Conservation (phyloP, 2,113 vertebrate species). For the rat (Rattus norvegicus) region DNA sequence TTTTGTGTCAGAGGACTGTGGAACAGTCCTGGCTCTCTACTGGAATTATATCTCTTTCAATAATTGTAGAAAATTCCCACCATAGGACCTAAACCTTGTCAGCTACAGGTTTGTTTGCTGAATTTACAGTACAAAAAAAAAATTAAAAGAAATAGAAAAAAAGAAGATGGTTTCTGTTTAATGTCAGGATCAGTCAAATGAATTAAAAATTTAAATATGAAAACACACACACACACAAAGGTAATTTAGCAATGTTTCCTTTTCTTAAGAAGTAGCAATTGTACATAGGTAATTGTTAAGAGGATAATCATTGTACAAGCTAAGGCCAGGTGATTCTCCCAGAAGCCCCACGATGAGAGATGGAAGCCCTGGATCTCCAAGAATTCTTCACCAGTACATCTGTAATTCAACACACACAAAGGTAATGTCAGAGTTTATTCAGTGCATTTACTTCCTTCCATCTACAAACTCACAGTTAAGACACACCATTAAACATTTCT, state of each 20-base stretch:
- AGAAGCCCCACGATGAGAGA: constrained; percentile 90
- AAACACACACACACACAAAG: too few relatives aligned
- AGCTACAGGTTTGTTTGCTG: too few relatives aligned
- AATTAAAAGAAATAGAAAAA: too few relatives aligned
- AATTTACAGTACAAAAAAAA: too few relatives aligned
- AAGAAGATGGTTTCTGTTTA: too few relatives aligned
- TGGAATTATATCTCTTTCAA: neutral
- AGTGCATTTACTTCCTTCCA: neutral
- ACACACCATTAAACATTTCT: neutral
- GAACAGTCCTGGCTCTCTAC: too few relatives aligned
- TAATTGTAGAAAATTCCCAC: neutral
- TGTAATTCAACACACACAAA: constrained; percentile 74
- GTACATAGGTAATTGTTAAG: constrained; percentile 91
- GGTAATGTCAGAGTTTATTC: neutral
- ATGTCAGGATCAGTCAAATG: too few relatives aligned
- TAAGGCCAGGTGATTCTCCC: constrained; percentile 93
- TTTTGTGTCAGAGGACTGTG: too few relatives aligned
- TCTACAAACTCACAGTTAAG: neutral
- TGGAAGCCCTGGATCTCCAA: constrained; percentile 89
- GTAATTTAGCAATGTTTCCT: too few relatives aligned
- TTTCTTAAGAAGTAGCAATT: constrained; percentile 87
- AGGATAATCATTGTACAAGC: constrained; percentile 89
- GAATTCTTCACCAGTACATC: constrained; percentile 88
- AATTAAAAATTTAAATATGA: too few relatives aligned
- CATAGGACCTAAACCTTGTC: neutral